Base-by-base conservation (phyloP, 2,888 invertebrate species). In the Acronicta aceris region DNA sequence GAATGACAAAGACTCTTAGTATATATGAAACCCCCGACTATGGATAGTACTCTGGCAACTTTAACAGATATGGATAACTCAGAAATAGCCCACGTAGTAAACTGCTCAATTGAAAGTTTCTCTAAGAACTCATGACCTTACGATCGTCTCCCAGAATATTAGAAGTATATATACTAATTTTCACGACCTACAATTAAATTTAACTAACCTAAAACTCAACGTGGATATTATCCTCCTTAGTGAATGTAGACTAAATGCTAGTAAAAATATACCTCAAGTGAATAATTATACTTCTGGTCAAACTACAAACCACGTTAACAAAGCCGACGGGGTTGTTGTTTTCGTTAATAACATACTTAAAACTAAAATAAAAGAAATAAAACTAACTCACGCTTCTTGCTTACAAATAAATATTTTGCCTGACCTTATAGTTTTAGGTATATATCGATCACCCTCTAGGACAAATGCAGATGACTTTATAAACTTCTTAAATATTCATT, bases 121-220 rank as follows among this genome's bases (percentile, higher is more conserved):
- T 13, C 2, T 13, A 17, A 17, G 17, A 12, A 21, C 2, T 12
- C 7, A 2, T 33, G 49, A 49, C 8, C 13, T 49, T 21, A 21
- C 49, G 13, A n/a, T 49, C 1, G 13, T 49, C 5, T 49, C 49
- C 21, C 51, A 51, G 41, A 51, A 51, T 41, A 51, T 51, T 10
- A 41, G 51, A 16, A 51, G 51, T 16, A 27, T 51, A 3, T 51
- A 51, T 8, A 0, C 12, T n/a, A 51, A 51, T 15, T 51, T 51
- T 40, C 5, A 51, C 12, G 41, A 51, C 25, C 27, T 51, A 9
- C 41, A 27, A 10, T 5, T 51, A 7, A 15, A 9, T 6, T n/a
- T 51, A 9, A 5, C 27, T 0, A n/a, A 51, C 21, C 10, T 51
- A 13, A 51, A 15, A 13, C 16, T 15, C 12, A 27, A 15, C 5